Conservation (phyloP, 2,888 invertebrate genomes). For the Dugesia japonica region DNA sequence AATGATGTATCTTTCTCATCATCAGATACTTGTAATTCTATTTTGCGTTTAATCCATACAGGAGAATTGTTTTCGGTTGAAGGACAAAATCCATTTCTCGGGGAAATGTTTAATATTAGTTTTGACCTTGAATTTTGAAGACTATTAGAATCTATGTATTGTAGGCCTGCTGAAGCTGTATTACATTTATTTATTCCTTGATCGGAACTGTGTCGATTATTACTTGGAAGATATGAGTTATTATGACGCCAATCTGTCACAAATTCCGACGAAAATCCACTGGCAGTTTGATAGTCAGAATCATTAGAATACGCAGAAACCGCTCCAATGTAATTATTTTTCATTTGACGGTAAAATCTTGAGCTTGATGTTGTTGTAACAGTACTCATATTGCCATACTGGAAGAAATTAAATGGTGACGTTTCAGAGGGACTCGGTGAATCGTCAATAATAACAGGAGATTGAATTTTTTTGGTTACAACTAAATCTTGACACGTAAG, state of each 20-base stretch:
- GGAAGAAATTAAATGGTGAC: slow-evolving; percentile 4
- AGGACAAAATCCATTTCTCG: not conserved
- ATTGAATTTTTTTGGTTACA: slow-evolving; percentile 37
- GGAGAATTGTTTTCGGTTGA: not conserved
- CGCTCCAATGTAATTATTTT: slow-evolving; percentile 25
- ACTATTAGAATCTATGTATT: not conserved
- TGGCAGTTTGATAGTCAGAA: slow-evolving; percentile 35
- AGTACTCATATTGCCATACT: not conserved
- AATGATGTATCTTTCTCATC: not conserved
- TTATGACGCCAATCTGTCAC: not conserved
- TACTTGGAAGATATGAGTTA: not conserved
- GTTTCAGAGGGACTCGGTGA: slow-evolving; percentile 35
- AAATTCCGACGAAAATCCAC: slow-evolving; percentile 29
- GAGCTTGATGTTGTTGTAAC: not conserved
- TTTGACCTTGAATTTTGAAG: not conserved
- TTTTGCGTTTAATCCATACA: not conserved
- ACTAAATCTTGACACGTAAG: not conserved
- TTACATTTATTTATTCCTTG: not conserved
- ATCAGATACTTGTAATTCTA: not conserved
- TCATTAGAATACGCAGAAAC: slow-evolving; percentile 23
- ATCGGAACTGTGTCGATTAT: not conserved
- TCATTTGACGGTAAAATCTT: not conserved
- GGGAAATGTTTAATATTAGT: not conserved
- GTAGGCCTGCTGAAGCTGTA: not conserved
- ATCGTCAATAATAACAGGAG: slow-evolving; percentile 31